These are phyloP conservation scores for Poecilia picta DNA, from an alignment of 2,797 vertebrate species.

Conservation along the genomic window DNA sequence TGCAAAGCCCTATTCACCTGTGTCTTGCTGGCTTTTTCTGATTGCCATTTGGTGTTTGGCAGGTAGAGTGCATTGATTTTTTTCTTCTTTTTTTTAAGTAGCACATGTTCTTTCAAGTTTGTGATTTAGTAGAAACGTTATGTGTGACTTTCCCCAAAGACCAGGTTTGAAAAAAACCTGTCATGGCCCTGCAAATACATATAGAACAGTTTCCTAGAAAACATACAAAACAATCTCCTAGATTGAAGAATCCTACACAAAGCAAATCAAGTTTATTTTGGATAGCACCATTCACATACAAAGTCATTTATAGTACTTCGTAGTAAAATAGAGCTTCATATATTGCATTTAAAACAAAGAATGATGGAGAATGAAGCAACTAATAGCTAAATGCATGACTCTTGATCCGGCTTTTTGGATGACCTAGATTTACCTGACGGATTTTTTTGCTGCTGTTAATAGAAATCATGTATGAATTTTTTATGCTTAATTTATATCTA, in stretches of 20 bases:
- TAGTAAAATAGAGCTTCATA: neutral
- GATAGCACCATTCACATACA: neutral
- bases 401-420: too few relatives aligned
- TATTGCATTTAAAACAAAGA: neutral
- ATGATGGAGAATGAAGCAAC: neutral
- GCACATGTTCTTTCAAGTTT: neutral
- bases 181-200: neutral
- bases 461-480: too few relatives aligned
- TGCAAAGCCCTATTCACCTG: neutral
- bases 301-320: neutral
- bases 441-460: too few relatives aligned
- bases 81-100: neutral
- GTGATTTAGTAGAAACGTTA: neutral
- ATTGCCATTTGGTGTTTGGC: neutral
- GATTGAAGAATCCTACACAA: neutral
- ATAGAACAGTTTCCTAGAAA: neutral
- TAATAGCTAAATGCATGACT: neutral
- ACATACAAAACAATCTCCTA: neutral
- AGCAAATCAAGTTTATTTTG: neutral
- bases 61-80: slow-evolving; percentile 1
- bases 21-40: slow-evolving; percentile 1
- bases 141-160: neutral
- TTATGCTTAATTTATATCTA: slow-evolving; percentile 55
- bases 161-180: neutral
- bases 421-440: too few relatives aligned